Percentiles rank a stretch among this genome's conserved stretches.
Evolutionary conservation across 35 echinoderm and acorn worm species (phyloP).

Genomic region (Lytechinus variegatus): DNA sequence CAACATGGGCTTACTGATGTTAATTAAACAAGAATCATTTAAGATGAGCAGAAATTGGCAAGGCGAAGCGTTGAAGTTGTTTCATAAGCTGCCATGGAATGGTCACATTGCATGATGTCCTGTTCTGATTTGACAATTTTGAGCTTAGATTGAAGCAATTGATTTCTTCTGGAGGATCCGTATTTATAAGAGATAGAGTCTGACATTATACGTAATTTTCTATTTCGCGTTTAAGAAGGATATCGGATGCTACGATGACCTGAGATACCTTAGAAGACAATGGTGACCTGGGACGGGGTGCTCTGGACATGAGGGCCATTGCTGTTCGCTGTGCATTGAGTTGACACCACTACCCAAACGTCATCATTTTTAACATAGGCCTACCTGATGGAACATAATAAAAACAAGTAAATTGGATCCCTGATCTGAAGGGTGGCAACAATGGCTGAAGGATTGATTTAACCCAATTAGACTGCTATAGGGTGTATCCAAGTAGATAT

Average conservation of each 20-base stretch:
- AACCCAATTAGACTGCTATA: background rate
- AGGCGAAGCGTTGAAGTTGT: background rate
- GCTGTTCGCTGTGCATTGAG: no score
- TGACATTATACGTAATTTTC: no score
- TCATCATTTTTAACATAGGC: no score
- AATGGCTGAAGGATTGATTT: background rate
- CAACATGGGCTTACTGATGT: background rate
- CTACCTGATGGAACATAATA: background rate
- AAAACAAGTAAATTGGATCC: background rate
- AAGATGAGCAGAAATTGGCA: background rate
- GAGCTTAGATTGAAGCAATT: background rate
- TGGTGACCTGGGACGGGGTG: background rate
- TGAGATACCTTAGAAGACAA: background rate
- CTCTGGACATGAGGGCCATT: background rate
- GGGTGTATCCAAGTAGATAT: background rate
- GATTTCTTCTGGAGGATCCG: background rate
- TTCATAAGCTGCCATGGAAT: background rate
- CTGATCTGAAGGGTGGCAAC: background rate
- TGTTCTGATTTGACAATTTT: background rate
- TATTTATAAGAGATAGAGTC: background rate
- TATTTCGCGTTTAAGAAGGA: no score
- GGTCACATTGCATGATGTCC: background rate
- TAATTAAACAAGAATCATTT: background rate
- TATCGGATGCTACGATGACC: background rate
- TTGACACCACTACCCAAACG: no score